Evolutionary conservation across 2,797 vertebrate genomes (phyloP), one percentile per base, ranked within the genome.

Genomic region (Sebastes diaconus): DNA sequence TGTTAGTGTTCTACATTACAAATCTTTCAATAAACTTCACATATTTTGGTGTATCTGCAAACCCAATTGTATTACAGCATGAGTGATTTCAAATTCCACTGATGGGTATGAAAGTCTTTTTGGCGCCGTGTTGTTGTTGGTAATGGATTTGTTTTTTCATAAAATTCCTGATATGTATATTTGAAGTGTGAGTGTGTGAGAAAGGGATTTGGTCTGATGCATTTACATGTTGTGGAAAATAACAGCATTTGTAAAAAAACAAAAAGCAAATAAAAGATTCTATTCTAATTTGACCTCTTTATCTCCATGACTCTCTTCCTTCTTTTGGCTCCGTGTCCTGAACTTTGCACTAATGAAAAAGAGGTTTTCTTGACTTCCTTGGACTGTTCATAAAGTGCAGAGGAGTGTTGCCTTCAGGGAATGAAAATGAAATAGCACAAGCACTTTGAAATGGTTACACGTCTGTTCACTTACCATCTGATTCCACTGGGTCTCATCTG

Each of bases 191-290:
- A 20, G 1, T 78, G 74, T 55, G 74, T 55, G 68, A 27, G 30
- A 79, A 30, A 68, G 58, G 55, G 52, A 22, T 80, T 87, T 39
- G 42, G 61, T 80, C 67, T 83, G 75, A 80, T 80, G 54, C 61
- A 83, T 85, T 88, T 81, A 80, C 66, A 73, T 84, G 63, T 69
- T 67, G 59, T 87, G 46, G 68, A 70, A 76, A 81, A 84, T 64
- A 86, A 68, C 30, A 39, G 42, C 25, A 87, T 92, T 94, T 94
- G 88, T 91, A 88, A 90, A 85, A 81, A 81, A 77, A 76, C 4
- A 87, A 69, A 80, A 83, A 67, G 4, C 34, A 67, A 88, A 89
- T 90, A 79, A 89, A 91, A 89, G 66, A 67, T 84, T 92, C 9
- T 93, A 90, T 91, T 91, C 84, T 88, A 83, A 71, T 88, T 87